Base-by-base conservation (phyloP, 2,888 invertebrate species). In the Blomia tropicalis region DNA sequence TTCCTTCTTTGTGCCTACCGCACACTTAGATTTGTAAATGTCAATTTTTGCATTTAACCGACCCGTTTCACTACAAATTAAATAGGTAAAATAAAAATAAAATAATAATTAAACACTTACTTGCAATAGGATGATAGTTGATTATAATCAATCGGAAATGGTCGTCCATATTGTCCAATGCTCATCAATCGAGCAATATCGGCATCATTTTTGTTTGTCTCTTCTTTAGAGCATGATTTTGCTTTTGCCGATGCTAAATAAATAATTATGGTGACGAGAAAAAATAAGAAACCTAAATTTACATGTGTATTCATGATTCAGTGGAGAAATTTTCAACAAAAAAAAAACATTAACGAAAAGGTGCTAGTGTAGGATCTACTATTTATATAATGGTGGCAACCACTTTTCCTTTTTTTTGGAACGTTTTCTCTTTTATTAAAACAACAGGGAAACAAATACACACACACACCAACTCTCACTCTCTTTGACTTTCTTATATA, bases 81-180 rank as follows among this genome's bases (percentile, higher is more conserved):
- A 11, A 11, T 44, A 11, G 7, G 4, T 44, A 11, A 11, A 11
- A 11, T 5, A 27, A 27, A 14, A 29, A 32, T 19, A 56, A 36
- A 22, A 56, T 14, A 14, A n/a, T 56, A 17, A 5, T 5, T 54
- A 27, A 54, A 54, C 25, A 56, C 31, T 56, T 22, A 56, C 56
- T 19, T 7, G 23, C 56, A 31, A 11, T n/a, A 56, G 11, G 4
- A 27, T 19, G 14, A 29, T 11, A 23, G 25, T 30, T 56, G n/a
- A 11, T 31, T 11, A 19, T 3, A 32, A 22, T 29, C 23, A 14
- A 29, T 30, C 4, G 56, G 56, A 11, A 23, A 56, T 2, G 19
- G 25, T n/a, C 56, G 56, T 11, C 51, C 51, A 47, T 11, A 47
- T 25, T 56, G 56, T 2, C 56, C 56, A 56, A 56, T 56, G 27